These are phyloP conservation scores for Pseudopleuronectes americanus DNA, from an alignment of 2,797 vertebrate genomes.

Conservation along the genomic window DNA sequence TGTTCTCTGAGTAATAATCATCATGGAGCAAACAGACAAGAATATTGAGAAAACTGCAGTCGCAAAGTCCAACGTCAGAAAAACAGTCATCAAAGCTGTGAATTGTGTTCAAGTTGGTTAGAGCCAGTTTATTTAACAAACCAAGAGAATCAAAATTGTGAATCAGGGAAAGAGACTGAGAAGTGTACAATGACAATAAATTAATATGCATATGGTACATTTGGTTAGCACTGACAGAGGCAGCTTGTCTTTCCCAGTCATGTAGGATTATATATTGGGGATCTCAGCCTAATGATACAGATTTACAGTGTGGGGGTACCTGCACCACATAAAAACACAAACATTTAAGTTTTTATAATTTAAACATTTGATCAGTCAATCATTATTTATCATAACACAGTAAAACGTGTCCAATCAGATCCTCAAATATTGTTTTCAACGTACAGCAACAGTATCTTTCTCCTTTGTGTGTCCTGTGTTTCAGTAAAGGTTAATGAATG, in stretches of 20 bases:
- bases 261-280: not conserved
- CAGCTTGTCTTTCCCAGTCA: constrained; percentile 19
- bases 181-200: constrained; percentile 56
- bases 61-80: not conserved
- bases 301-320: not conserved
- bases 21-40: not conserved
- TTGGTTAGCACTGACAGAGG: constrained; percentile 50
- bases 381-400: not conserved
- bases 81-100: not conserved
- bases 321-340: not conserved
- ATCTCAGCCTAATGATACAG: not conserved
- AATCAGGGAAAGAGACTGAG: constrained; percentile 24
- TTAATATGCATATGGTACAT: constrained; percentile 48
- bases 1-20: not conserved
- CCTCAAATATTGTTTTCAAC: constrained; percentile 3
- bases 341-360: not conserved
- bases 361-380: not conserved
- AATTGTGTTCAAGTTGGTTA: constrained; percentile 30
- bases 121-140: constrained; percentile 68
- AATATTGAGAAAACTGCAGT: not conserved
- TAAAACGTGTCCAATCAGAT: constrained; percentile 12
- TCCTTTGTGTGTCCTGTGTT: constrained; percentile 2
- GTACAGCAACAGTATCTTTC: constrained; percentile 1
- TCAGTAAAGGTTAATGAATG: constrained; percentile 16
- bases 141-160: constrained; percentile 38